Evolutionary conservation across 2,797 vertebrate species (phyloP).

Genomic region (Crax fasciolata): DNA sequence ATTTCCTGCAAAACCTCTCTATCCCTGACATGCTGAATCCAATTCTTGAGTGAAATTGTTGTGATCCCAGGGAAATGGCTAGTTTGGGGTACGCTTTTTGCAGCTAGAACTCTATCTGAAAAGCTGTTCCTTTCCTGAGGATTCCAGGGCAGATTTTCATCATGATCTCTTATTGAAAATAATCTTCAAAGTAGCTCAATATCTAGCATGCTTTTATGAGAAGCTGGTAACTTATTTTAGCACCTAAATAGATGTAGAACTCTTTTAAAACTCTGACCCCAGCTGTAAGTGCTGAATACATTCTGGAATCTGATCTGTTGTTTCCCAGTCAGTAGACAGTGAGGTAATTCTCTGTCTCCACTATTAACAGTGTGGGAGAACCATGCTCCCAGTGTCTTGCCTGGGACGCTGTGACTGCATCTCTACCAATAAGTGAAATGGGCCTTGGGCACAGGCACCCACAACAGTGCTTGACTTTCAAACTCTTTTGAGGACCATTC

Average conservation of each 20-base stretch:
- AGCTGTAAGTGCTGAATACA: not conserved
- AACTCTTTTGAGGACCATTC: accelerated
- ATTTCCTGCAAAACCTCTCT: conserved; percentile 11
- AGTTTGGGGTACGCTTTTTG: not conserved
- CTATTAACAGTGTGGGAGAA: not conserved
- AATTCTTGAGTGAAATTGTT: not conserved
- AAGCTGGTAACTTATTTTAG: not conserved
- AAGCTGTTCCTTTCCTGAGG: not conserved
- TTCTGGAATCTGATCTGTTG: not conserved
- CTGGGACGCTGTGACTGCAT: not conserved
- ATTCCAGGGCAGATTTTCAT: not conserved
- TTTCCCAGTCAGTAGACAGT: not conserved
- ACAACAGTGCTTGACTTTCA: not conserved
- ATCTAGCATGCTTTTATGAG: not conserved
- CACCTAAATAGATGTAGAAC: not conserved
- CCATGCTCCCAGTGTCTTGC: not conserved
- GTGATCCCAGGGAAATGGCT: not conserved
- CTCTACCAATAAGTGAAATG: not conserved
- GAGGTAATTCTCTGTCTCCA: conserved; percentile 20
- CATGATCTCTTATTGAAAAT: not conserved
- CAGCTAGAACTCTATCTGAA: not conserved
- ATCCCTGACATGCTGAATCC: not conserved
- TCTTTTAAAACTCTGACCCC: not conserved
- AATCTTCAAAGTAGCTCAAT: not conserved
- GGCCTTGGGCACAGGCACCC: not conserved